Percentiles rank a stretch among this genome's conserved stretches.
These are phyloP conservation scores for Sander lucioperca DNA, from an alignment of 2,113 vertebrate genomes.

Conservation along the genomic window DNA sequence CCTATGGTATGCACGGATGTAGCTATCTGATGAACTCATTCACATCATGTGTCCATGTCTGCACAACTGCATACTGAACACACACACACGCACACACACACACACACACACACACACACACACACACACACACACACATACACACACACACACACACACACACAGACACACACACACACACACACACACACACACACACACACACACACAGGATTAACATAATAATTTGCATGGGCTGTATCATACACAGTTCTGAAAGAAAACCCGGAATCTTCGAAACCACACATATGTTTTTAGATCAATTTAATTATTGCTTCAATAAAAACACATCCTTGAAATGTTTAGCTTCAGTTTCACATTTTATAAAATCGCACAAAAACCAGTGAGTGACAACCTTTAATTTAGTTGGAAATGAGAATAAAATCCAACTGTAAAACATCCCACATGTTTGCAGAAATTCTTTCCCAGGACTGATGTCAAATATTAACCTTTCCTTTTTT, in stretches of 20 bases:
- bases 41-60: conserved; percentile 17
- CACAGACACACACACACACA: not conserved
- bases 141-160: not conserved
- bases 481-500: conserved; percentile 71
- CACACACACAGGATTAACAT: conserved; percentile 8
- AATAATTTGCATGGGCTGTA: conserved; percentile 24
- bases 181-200: not conserved
- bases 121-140: not conserved
- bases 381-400: conserved; percentile 30
- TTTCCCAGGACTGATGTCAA: conserved; percentile 79
- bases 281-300: conserved; percentile 26
- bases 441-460: conserved; percentile 75
- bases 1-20: not conserved
- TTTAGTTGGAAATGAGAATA: conserved; percentile 63
- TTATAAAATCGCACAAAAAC: conserved; percentile 36
- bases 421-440: conserved; percentile 68
- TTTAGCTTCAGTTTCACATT: conserved; percentile 38
- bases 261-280: conserved; percentile 7
- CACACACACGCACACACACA: not conserved
- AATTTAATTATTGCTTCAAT: conserved; percentile 35
- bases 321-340: conserved; percentile 41
- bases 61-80: conserved; percentile 12
- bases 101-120: not conserved
- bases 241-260: conserved; percentile 16
- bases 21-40: conserved; percentile 35